Evolutionary conservation across 2,113 vertebrate genomes (phyloP).

Genomic region (Embiotoca jacksoni): DNA sequence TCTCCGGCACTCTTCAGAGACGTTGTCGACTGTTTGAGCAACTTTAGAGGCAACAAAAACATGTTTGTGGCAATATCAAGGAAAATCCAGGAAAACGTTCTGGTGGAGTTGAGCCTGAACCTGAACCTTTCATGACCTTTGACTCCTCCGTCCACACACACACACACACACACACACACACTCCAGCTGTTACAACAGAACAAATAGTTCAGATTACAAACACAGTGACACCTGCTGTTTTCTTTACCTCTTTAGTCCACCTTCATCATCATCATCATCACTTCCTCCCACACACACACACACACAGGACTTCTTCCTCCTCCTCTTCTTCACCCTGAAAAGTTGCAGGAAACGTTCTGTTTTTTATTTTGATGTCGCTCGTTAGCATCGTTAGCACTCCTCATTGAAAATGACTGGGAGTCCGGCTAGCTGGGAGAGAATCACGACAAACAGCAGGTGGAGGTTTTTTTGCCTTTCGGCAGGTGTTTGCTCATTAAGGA

Average conservation of each 20-base stretch:
- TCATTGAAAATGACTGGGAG: neutral
- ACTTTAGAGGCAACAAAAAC: no score
- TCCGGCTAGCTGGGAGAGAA: neutral
- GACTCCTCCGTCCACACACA: slow-evolving; percentile 26
- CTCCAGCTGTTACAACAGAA: neutral
- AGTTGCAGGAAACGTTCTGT: slow-evolving; percentile 16
- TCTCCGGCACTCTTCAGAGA: no score
- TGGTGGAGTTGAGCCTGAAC: slow-evolving; percentile 18
- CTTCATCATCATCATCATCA: slow-evolving; percentile 13
- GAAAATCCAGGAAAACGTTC: neutral
- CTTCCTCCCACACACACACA: neutral
- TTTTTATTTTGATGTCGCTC: slow-evolving; percentile 8
- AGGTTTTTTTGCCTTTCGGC: slow-evolving; percentile 8
- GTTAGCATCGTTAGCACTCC: slow-evolving; percentile 49
- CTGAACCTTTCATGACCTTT: neutral
- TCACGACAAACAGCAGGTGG: no score
- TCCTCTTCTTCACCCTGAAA: slow-evolving; percentile 8
- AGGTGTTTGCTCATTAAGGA: slow-evolving; percentile 4
- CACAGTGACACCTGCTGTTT: neutral
- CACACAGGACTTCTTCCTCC: neutral
- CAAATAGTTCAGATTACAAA: neutral
- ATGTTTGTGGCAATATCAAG: neutral
- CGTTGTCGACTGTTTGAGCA: no score
- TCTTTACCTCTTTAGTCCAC: neutral
- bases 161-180: neutral